A percentile compares a stretch with the other conserved stretches of the same genome.
Conservation (phyloP, 2,888 invertebrate species). For the Hedya salicella region DNA sequence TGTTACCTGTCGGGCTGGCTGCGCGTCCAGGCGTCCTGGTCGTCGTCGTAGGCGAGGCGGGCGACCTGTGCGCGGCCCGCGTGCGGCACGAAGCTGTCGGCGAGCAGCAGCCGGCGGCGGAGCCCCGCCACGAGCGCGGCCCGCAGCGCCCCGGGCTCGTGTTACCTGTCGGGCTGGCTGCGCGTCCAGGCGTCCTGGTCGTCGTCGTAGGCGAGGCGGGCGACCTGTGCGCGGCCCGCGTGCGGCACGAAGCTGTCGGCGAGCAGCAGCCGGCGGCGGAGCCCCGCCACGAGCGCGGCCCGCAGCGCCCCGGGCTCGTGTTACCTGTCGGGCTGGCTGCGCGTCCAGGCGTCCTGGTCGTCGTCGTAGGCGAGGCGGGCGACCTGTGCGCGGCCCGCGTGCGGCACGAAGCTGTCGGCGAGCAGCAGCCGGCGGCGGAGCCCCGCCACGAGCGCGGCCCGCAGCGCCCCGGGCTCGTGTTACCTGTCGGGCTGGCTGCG, state of each 20-base stretch:
- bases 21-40: conserved; percentile 67
- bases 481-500: conserved; percentile 54
- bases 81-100: conserved; percentile 94
- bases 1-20: conserved; percentile 50
- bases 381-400: conserved; percentile 65
- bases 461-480: conserved; percentile 91
- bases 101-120: conserved; percentile 90
- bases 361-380: conserved; percentile 66
- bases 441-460: conserved; percentile 95
- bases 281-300: conserved; percentile 95
- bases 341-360: conserved; percentile 69
- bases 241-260: conserved; percentile 95
- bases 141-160: conserved; percentile 76
- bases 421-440: conserved; percentile 93
- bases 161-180: conserved; percentile 52
- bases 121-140: conserved; percentile 89
- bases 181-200: conserved; percentile 70
- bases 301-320: conserved; percentile 91
- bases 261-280: conserved; percentile 92
- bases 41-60: conserved; percentile 67
- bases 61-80: conserved; percentile 63
- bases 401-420: conserved; percentile 95
- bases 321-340: conserved; percentile 53
- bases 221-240: conserved; percentile 66
- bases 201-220: conserved; percentile 66